Evolutionary conservation across 37 sponge, comb jelly and placozoan genomes (phyloP), one percentile per base, ranked within the genome.

Genomic region (Diacarnus erythraeanus): DNA sequence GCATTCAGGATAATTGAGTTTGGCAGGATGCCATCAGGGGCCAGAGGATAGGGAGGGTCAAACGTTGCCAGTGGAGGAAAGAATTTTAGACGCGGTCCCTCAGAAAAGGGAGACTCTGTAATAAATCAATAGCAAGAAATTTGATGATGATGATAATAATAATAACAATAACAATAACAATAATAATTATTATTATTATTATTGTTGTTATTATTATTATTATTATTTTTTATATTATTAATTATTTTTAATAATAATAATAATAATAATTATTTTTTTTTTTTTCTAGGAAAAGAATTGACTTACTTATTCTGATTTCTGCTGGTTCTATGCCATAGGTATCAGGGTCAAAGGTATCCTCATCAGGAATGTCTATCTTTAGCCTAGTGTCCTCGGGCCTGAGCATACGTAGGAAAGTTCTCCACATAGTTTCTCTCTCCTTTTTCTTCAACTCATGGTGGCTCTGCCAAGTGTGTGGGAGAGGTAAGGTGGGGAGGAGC

Each of bases 11-110:
- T 4, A n/a, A 72, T 79, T 20, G 94, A 93, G 83, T 93, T 89
- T 18, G 90, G 94, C 25, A 93, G 77, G 60, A 72, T 30, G 35
- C 94, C 79, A 59, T 86, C 90, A 29, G 90, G 90, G 60, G 93
- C 88, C 1, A 92, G 37, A 18, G 93, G 82, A 63, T 92, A 92
- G 38, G 93, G 93, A 29, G 89, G 88, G 17, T 81, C 86, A 77
- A 88, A 88, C 25, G 59, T 84, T 3, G 82, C 76, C 63, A 92
- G 83, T 10, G 93, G 93, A 36, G 93, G 86, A 75, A 92, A 92
- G 76, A 92, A 92, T 39, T 34, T 57, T 22, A 36, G 41, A 25
- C 59, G 64, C 29, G 84, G 87, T 5, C 78, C 81, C 57, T 64
- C 42, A 31, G 43, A 30, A 40, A 79, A 91, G 17, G 87, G 80